Evolutionary conservation across 1,140 invertebrate genomes (phyloP).

Genomic region (Hypsibius dujardini): DNA sequence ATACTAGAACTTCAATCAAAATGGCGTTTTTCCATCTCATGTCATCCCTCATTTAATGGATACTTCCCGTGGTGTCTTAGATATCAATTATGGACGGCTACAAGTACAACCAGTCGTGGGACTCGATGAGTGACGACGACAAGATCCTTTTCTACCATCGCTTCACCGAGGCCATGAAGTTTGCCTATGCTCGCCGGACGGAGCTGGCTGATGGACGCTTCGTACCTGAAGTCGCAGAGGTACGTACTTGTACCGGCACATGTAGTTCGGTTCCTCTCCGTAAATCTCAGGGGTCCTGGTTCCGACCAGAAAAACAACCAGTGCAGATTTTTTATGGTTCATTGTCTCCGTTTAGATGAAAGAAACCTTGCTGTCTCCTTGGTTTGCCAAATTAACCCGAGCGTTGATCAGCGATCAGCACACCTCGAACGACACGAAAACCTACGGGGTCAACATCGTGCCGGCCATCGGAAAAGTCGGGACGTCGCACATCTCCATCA

Average conservation of each 20-base stretch:
- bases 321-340: too few relatives aligned
- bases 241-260: constrained; percentile 34
- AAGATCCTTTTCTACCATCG: constrained; percentile 54
- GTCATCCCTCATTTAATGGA: too few relatives aligned
- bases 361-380: neutral
- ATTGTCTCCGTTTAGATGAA: neutral
- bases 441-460: constrained; percentile 22
- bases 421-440: constrained; percentile 30
- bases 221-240: constrained; percentile 42
- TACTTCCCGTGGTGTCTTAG: too few relatives aligned
- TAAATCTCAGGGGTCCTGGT: constrained; percentile 42
- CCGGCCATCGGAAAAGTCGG: constrained; percentile 37
- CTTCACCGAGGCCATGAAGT: constrained; percentile 77
- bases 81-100: constrained; percentile 49
- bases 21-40: too few relatives aligned
- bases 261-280: constrained; percentile 48
- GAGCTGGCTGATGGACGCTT: constrained; percentile 65
- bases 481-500: constrained; percentile 70
- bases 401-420: constrained; percentile 26
- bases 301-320: neutral
- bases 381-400: constrained; percentile 26
- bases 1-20: too few relatives aligned
- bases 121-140: constrained; percentile 20
- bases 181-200: constrained; percentile 63
- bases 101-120: constrained; percentile 36